Conservation (phyloP, 2,797 vertebrate species). For the Chelidonichthys spinosus region DNA sequence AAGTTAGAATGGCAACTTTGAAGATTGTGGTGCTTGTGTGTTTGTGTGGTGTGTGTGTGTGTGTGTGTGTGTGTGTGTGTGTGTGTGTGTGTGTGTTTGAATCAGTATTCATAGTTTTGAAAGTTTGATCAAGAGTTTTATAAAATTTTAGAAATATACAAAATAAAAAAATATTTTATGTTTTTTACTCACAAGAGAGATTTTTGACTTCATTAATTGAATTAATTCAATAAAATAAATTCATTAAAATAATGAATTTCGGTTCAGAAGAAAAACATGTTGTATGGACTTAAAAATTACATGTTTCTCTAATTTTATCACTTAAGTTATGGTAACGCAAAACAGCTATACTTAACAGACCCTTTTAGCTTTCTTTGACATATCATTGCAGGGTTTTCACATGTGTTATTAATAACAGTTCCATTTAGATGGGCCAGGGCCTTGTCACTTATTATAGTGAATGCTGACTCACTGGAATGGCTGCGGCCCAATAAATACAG, state of each 20-base stretch:
- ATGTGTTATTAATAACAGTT: background rate
- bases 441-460: background rate
- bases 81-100: background rate
- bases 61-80: too few relatives aligned
- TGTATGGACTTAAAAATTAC: background rate
- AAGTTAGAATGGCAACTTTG: conserved; percentile 13
- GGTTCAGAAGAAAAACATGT: background rate
- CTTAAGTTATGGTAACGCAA: background rate
- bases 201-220: too few relatives aligned
- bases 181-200: too few relatives aligned
- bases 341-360: background rate
- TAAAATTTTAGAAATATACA: too few relatives aligned
- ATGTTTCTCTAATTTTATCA: background rate
- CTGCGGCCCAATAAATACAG: background rate
- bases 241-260: too few relatives aligned
- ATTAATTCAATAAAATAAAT: too few relatives aligned
- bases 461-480: background rate
- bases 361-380: too few relatives aligned
- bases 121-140: too few relatives aligned
- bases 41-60: background rate
- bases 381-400: background rate
- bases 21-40: conserved; percentile 7
- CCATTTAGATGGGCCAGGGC: background rate
- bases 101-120: background rate
- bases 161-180: too few relatives aligned